Evolutionary conservation across 2,113 vertebrate species (phyloP).

Genomic region (Eubucco bourcierii): DNA sequence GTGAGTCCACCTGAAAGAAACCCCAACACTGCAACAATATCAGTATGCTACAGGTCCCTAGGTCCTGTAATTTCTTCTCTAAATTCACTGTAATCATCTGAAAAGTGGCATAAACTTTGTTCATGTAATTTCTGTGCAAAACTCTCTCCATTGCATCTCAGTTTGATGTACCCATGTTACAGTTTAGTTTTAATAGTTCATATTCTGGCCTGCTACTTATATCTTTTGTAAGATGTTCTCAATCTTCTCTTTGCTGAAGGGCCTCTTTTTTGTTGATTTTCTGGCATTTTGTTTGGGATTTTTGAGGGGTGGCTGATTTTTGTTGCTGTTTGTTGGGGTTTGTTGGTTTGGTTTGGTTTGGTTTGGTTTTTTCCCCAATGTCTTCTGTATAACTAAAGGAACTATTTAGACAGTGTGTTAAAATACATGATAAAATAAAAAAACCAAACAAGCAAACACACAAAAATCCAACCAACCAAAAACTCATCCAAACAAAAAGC

Average conservation of each 20-base stretch:
- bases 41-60: background rate
- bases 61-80: background rate
- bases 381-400: background rate
- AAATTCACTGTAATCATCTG: background rate
- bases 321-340: too few relatives aligned
- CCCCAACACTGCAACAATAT: accelerated
- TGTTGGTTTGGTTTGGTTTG: too few relatives aligned
- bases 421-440: background rate
- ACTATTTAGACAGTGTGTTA: background rate
- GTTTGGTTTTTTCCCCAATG: too few relatives aligned
- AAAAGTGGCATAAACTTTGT: background rate
- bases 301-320: too few relatives aligned
- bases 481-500: too few relatives aligned
- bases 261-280: background rate
- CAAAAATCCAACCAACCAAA: background rate
- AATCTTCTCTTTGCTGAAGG: background rate
- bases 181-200: background rate
- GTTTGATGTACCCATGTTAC: background rate
- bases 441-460: too few relatives aligned
- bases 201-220: background rate
- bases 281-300: too few relatives aligned
- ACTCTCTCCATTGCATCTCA: background rate
- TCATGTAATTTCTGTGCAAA: background rate
- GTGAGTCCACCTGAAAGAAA: background rate
- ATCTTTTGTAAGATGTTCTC: background rate